Percentiles rank a stretch among this genome's conserved stretches.
phyloP scores from a whole-genome alignment of 2,888 invertebrate genomes.

The Ariolimax columbianus region DNA sequence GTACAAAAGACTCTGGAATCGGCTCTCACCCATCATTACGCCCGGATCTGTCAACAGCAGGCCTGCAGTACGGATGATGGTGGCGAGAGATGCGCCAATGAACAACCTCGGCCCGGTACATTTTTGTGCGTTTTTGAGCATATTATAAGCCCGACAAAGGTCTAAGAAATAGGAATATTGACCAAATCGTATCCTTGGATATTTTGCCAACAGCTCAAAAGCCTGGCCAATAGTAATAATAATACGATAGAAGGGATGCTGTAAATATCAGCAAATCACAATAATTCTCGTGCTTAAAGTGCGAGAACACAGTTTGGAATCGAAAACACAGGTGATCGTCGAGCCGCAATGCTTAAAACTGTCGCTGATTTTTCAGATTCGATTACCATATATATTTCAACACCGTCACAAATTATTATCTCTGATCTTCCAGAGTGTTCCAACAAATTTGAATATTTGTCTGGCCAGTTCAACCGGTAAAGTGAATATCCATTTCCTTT shows the following conservation, averaged over 20 bases:
- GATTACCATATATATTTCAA: constrained; percentile 29
- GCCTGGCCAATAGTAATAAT: constrained; percentile 19
- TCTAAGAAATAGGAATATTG: constrained; percentile 39
- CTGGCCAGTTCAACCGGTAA: neutral
- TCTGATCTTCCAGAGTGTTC: neutral
- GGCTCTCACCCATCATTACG: constrained; percentile 36
- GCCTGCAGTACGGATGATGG: constrained; percentile 28
- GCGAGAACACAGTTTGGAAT: neutral
- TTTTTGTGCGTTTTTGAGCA: constrained; percentile 35
- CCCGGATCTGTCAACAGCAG: constrained; percentile 42
- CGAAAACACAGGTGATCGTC: constrained; percentile 20
- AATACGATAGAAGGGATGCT: neutral
- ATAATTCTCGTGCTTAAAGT: constrained; percentile 25
- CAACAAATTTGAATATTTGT: neutral
- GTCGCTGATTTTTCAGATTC: constrained; percentile 29
- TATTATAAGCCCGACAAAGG: constrained; percentile 42
- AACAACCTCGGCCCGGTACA: constrained; percentile 21
- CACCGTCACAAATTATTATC: constrained; percentile 6
- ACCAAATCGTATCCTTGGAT: neutral
- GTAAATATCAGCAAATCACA: constrained; percentile 31
- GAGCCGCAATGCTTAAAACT: neutral
- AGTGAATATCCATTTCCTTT: neutral
- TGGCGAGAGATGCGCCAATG: constrained; percentile 36
- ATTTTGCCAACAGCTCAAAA: constrained; percentile 24
- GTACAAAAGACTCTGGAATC: constrained; percentile 32